These are phyloP conservation scores for Phaethon lepturus DNA, from an alignment of 2,113 vertebrate species.

Conservation along the genomic window DNA sequence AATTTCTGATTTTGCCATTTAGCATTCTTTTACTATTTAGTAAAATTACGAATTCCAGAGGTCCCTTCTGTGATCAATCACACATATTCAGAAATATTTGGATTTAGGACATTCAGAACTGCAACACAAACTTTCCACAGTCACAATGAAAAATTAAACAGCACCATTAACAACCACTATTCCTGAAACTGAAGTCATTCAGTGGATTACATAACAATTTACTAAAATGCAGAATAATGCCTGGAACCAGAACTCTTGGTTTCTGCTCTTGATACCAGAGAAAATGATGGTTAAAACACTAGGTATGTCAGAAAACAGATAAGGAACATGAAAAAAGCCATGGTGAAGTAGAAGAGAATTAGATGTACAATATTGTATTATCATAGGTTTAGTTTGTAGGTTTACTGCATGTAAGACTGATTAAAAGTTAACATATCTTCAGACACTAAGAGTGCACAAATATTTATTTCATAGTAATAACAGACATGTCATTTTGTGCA, in stretches of 20 bases:
- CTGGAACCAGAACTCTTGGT: background rate
- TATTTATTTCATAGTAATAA: background rate
- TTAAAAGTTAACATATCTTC: background rate
- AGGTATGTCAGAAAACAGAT: background rate
- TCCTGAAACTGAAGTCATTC: background rate
- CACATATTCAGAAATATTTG: background rate
- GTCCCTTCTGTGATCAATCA: background rate
- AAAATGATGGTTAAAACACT: background rate
- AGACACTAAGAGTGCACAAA: background rate
- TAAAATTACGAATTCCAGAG: background rate
- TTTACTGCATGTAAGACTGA: background rate
- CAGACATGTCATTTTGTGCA: background rate
- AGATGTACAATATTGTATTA: background rate
- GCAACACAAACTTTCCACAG: background rate
- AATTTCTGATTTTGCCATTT: background rate
- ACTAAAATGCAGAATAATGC: background rate
- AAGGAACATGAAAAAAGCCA: accelerated
- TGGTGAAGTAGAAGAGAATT: background rate
- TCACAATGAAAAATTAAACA: background rate
- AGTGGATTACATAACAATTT: background rate
- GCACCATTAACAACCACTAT: background rate
- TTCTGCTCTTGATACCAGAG: background rate
- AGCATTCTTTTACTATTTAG: background rate
- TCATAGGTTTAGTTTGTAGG: background rate
- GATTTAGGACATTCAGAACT: background rate